phyloP scores from a whole-genome alignment of 1,140 invertebrate genomes.

The Trinorchestia longiramus region DNA sequence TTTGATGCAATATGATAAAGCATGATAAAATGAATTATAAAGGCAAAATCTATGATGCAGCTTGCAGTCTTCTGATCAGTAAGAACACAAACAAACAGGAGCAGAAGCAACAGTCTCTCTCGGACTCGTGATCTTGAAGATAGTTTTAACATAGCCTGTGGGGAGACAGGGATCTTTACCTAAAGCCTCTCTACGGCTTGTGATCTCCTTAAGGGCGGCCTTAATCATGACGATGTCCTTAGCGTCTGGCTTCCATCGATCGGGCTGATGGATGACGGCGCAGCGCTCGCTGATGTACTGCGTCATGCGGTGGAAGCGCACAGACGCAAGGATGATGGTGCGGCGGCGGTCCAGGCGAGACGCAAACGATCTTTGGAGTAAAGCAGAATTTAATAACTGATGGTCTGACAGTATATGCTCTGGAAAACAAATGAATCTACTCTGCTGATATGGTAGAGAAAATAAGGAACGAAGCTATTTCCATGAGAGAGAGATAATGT shows the following conservation, averaged over 20 bases:
- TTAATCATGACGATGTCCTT: constrained; percentile 62
- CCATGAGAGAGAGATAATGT: too few relatives aligned
- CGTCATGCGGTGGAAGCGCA: constrained; percentile 81
- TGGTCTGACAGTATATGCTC: neutral
- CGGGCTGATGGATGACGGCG: constrained; percentile 60
- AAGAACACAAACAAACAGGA: neutral
- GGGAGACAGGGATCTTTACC: constrained; percentile 31
- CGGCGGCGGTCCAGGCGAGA: constrained; percentile 80
- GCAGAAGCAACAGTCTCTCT: neutral
- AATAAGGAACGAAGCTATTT: too few relatives aligned
- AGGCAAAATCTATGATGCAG: neutral
- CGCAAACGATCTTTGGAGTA: constrained; percentile 83
- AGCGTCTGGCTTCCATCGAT: constrained; percentile 63
- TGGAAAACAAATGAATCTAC: too few relatives aligned
- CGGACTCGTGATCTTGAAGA: neutral
- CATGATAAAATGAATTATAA: neutral
- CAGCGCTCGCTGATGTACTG: constrained; percentile 75
- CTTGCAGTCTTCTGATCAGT: neutral
- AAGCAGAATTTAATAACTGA: constrained; percentile 67
- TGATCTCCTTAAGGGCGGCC: constrained; percentile 65
- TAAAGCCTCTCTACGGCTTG: constrained; percentile 64
- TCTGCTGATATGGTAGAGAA: too few relatives aligned
- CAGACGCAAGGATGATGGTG: constrained; percentile 82
- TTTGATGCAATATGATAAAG: too few relatives aligned
- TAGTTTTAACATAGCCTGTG: neutral